Evolutionary conservation across 2,797 vertebrate species (phyloP), one percentile per base, ranked within the genome.

Genomic region (Cyclura pinguis): DNA sequence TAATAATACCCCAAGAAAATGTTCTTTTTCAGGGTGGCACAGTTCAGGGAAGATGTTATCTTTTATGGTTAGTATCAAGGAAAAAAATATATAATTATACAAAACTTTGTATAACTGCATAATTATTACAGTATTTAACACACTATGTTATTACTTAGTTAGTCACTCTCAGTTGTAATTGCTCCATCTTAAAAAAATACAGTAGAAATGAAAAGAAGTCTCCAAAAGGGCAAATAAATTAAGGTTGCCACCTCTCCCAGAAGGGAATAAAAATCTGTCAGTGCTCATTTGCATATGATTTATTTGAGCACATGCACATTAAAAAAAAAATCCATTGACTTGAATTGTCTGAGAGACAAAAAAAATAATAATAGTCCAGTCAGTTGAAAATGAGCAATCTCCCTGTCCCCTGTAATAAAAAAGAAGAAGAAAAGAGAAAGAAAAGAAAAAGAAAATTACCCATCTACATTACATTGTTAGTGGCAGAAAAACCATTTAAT

Each of bases 211-310:
- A 57, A 76, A 87, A 77, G 35, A 59, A 35, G 59, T 47, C 35
- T 78, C 52, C 59, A 91, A 88, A 81, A 87, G 86, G 59, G 73
- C 90, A 91, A 84, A 84, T 84, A 87, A 84, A 91, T 91, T 84
- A 91, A 87, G 73, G 85, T 91, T 87, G 73, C 90, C 86, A 87
- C 80, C 80, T 88, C 74, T 87, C 80, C 50, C 72, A 72, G 81
- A 84, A 62, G 85, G 85, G 62, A 91, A 78, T 57, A 84, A 87
- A 87, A 78, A 84, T 57, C 80, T 91, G 86, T 78, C 90, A 87
- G 74, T 47, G 59, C 86, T 88, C 73, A 91, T 91, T 87, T 91
- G 50, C 80, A 91, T 91, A 88, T 87, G 90, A 91, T 87, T 87
- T 91, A 88, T 84, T 83, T 87, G 67, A 83, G 59, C 59, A 35